Base-by-base conservation (phyloP, 2,888 invertebrate species). In the Willowsia nigromaculata region DNA sequence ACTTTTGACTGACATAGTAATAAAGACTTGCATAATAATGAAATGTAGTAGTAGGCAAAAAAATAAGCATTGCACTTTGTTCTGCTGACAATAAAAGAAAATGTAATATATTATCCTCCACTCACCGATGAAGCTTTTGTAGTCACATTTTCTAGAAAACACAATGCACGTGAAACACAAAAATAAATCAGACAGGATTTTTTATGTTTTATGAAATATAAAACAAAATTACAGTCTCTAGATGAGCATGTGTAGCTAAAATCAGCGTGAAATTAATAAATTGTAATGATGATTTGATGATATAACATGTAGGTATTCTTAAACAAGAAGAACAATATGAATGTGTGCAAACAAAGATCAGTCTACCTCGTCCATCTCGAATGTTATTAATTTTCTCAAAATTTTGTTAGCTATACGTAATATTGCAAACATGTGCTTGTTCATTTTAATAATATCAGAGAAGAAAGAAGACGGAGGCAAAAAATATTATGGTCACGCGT, bases 21-120 rank as follows among this genome's bases (percentile, higher is more conserved):
- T 56, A 80, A 37, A 80, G 62, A 81, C 81, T 53, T 53, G 71
- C 30, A 50, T 50, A 76, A 71, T 76, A 76, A 47, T 76, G 50
- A 27, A 5, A 50, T 50, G 50, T 50, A 43, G 30, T 37, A 74
- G 7, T 59, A 15, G 25, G 22, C 56, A 9, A 59, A 6, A 53
- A 11, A 18, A 22, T 74, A 47, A 43, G 43, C 43, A 43, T 13
- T 43, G 6, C 13, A 43, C 43, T 43, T 74, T 74, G 43, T 74
- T 22, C 47, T 59, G 56, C 25, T 59, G 56, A 59, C 56, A 59
- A 25, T 59, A 59, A 6, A 9, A 59, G 22, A 59, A 59, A 59
- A 59, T 13, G 18, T n/a, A 50, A 1, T 11, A 50, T 50, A 18
- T 50, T 50, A 50, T 50, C 4, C 50, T 50, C 18, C n/a, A 50